phyloP scores from a whole-genome alignment of 2,797 vertebrate genomes.

The Novumbra hubbsi region DNA sequence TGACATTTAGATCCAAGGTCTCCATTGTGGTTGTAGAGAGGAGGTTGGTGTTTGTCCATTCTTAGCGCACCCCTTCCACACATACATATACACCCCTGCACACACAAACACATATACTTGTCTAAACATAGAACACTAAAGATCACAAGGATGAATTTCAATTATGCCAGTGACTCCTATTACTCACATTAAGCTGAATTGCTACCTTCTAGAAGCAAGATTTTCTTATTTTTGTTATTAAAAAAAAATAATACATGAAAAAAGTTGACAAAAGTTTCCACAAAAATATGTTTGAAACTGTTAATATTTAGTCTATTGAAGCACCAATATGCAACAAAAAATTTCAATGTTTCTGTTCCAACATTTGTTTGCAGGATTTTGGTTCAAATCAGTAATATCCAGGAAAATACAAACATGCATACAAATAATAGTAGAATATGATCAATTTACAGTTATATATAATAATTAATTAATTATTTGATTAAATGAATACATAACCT shows the following conservation, averaged over 20 bases:
- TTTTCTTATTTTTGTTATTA: not conserved
- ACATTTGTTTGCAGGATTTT: not conserved
- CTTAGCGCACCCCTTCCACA: conserved; percentile 62
- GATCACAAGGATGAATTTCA: conserved; percentile 46
- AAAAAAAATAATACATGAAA: too few relatives aligned
- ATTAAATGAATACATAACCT: not conserved
- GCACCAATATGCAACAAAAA: not conserved
- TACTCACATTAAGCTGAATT: conserved; percentile 37
- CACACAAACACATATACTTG: conserved; percentile 32
- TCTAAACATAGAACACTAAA: conserved; percentile 56
- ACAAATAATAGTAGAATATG: not conserved
- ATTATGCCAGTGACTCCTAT: conserved; percentile 34
- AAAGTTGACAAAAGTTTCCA: too few relatives aligned
- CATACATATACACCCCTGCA: not conserved
- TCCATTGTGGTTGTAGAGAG: conserved; percentile 76
- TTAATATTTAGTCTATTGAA: too few relatives aligned
- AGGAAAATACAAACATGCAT: not conserved
- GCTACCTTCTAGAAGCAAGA: not conserved
- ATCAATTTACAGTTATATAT: too few relatives aligned
- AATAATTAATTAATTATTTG: not conserved
- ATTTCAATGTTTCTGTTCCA: not conserved
- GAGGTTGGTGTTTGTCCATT: conserved; percentile 73
- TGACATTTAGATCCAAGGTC: conserved; percentile 82
- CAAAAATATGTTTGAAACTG: too few relatives aligned
- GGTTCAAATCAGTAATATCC: too few relatives aligned